Evolutionary conservation across 2,888 invertebrate genomes (phyloP).

Genomic region (Metacarcinus magister): DNA sequence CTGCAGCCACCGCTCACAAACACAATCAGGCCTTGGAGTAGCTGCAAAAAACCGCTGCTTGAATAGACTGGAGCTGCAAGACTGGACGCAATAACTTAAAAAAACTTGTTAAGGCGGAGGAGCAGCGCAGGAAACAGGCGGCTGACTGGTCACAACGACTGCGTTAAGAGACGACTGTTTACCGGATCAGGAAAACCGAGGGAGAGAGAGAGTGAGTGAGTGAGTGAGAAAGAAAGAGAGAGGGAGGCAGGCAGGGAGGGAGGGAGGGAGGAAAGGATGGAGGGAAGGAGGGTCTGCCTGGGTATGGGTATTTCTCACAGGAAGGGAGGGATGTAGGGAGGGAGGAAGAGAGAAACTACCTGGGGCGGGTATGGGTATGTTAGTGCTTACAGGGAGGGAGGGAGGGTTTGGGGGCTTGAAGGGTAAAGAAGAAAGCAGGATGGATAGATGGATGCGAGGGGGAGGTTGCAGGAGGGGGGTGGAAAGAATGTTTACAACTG

Average conservation of each 20-base stretch:
- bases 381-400: constrained; percentile 38
- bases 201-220: background rate
- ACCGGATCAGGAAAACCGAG: background rate
- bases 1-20: constrained; percentile 28
- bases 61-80: constrained; percentile 37
- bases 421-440: constrained; percentile 32
- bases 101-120: background rate
- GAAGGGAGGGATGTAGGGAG: constrained; percentile 44
- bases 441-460: constrained; percentile 33
- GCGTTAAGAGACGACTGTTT: constrained; percentile 56
- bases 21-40: background rate
- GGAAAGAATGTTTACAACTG: constrained; percentile 46
- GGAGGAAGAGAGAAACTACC: constrained; percentile 27
- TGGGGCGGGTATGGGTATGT: constrained; percentile 4
- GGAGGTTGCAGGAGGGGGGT: background rate
- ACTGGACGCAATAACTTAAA: constrained; percentile 53
- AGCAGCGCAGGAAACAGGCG: constrained; percentile 54
- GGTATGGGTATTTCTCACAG: constrained; percentile 29
- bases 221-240: background rate
- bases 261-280: background rate
- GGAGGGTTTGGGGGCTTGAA: constrained; percentile 43
- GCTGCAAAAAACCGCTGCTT: constrained; percentile 21
- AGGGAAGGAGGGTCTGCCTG: constrained; percentile 42
- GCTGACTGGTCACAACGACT: constrained; percentile 58
- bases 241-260: background rate